phyloP scores from a whole-genome alignment of 2,797 vertebrate genomes.

The Crocodylus rhombifer region DNA sequence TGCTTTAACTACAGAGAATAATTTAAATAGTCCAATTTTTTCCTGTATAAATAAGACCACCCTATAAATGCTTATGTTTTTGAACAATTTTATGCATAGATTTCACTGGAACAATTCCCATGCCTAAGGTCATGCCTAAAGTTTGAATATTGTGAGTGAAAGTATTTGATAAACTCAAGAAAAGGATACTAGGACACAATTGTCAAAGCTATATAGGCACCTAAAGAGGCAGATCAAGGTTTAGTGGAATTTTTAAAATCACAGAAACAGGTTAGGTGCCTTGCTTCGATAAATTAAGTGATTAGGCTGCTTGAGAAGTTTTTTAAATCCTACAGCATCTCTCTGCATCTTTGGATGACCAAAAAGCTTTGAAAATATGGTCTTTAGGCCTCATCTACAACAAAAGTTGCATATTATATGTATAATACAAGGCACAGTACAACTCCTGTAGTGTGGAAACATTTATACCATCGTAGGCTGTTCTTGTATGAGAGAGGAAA shows the following conservation, averaged over 20 bases:
- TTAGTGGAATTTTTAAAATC: neutral
- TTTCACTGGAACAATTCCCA: neutral
- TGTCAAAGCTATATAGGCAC: neutral
- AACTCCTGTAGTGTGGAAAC: neutral
- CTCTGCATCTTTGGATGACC: neutral
- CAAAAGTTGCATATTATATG: neutral
- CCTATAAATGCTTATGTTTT: too few relatives aligned
- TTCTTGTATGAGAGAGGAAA: neutral
- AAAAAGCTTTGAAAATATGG: neutral
- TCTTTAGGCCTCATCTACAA: neutral
- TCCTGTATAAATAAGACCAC: neutral
- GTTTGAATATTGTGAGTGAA: too few relatives aligned
- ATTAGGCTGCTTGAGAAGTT: neutral
- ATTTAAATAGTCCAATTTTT: neutral
- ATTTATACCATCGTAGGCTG: neutral
- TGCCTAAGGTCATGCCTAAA: neutral
- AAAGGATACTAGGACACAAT: neutral
- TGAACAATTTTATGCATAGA: neutral
- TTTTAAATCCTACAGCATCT: neutral
- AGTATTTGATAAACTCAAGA: neutral
- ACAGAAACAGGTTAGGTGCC: neutral
- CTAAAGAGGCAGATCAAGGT: neutral
- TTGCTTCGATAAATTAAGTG: neutral
- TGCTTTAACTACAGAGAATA: neutral
- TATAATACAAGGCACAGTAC: neutral